Evolutionary conservation across 2,888 invertebrate species (phyloP).

Genomic region (Nysson spinosus): DNA sequence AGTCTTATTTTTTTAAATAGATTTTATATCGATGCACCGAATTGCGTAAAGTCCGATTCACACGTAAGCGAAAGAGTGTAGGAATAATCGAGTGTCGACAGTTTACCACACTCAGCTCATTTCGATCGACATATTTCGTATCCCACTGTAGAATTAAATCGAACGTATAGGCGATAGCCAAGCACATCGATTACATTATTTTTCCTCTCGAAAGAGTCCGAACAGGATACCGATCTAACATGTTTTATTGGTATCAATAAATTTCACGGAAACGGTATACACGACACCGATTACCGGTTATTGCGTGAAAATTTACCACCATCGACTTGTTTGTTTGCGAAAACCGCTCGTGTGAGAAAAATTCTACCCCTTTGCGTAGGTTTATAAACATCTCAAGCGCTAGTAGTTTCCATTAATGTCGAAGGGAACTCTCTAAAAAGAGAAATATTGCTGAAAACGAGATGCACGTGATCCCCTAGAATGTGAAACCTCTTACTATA

Average conservation of each 20-base stretch:
- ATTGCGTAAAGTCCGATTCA: no score
- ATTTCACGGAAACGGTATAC: slow-evolving; percentile 17
- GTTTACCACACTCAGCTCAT: slow-evolving; percentile 51
- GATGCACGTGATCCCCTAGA: not conserved
- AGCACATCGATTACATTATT: slow-evolving; percentile 47
- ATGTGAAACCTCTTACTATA: not conserved
- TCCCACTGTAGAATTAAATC: slow-evolving; percentile 56
- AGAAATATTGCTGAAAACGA: slow-evolving; percentile 11
- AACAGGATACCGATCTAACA: slow-evolving; percentile 1
- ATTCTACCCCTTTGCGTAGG: slow-evolving; percentile 5
- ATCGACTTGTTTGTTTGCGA: not conserved
- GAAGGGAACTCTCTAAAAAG: not conserved
- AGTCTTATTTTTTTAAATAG: no score
- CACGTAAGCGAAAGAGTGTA: slow-evolving; percentile 43
- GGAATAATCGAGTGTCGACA: slow-evolving; percentile 58
- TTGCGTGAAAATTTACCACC: slow-evolving; percentile 44
- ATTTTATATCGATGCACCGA: no score
- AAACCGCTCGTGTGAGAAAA: not conserved
- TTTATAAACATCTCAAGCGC: not conserved
- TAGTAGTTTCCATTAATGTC: slow-evolving; percentile 10
- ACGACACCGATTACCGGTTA: slow-evolving; percentile 34
- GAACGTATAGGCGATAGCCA: slow-evolving; percentile 45
- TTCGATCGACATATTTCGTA: slow-evolving; percentile 51
- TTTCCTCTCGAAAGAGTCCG: not conserved
- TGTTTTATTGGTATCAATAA: slow-evolving; percentile 55